phyloP scores from a whole-genome alignment of 2,797 vertebrate species.

The Enteromius afrohamiltoni region DNA sequence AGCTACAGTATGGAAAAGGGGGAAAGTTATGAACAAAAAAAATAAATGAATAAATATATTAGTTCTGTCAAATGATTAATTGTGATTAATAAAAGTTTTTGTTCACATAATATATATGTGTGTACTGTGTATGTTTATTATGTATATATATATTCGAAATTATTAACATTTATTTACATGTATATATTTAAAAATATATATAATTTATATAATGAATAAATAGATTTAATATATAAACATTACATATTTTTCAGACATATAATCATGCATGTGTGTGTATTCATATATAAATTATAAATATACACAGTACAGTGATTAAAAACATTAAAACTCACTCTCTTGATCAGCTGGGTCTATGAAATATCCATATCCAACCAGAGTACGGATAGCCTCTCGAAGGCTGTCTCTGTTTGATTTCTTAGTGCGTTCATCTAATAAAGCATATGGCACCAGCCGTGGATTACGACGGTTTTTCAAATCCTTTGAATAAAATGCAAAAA shows the following conservation, averaged over 20 bases:
- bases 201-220: too few species aligned
- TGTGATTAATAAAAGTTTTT: too few species aligned
- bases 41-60: too few species aligned
- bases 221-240: too few species aligned
- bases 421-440: conserved; percentile 94
- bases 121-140: too few species aligned
- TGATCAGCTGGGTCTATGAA: conserved; percentile 95
- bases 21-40: not conserved
- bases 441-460: conserved; percentile 95
- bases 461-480: conserved; percentile 97
- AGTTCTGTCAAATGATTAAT: too few species aligned
- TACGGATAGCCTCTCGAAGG: conserved; percentile 95
- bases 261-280: too few species aligned
- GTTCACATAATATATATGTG: too few species aligned
- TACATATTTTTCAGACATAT: too few species aligned
- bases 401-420: conserved; percentile 99
- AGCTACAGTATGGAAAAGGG: conserved; percentile 68
- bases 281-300: too few species aligned
- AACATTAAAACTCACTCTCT: conserved; percentile 78
- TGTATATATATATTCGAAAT: not conserved
- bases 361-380: conserved; percentile 95
- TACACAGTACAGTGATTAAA: not conserved
- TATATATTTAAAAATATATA: too few species aligned
- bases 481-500: conserved; percentile 69
- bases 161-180: too few species aligned